Base-by-base conservation (phyloP, 2,888 invertebrate genomes). In the Petrolisthes cinctipes region DNA sequence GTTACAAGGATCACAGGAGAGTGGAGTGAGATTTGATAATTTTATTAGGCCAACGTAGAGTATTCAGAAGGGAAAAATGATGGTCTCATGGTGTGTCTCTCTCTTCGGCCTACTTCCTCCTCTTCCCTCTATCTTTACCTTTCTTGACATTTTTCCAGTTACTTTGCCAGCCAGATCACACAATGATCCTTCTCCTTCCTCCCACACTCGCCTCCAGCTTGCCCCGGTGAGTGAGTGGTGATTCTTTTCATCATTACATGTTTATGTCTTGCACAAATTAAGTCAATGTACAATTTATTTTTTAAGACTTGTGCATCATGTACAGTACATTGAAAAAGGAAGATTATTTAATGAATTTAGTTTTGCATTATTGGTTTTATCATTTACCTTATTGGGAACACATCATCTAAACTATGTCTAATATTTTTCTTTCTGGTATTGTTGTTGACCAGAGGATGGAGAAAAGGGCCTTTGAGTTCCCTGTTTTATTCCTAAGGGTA, bases 301-400 rank as follows among this genome's bases (percentile, higher is more conserved):
- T 79, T 53, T 86, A 54, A 86, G 75, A 78, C 37, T 76, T 82
- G 82, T 86, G 76, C 82, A 82, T 86, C 76, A 76, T 86, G 86
- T 86, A 82, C 54, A 82, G 51, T 82, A 86, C 37, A 37, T 37
- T 37, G 37, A 37, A 37, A 37, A 78, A 75, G 76, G 78, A 81
- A 86, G 68, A 82, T 82, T 86, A 86, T 86, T 86, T 86, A 82
- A 86, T 86, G 79, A 86, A 86, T 86, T 85, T 86, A 86, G 82
- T 86, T 86, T 86, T 86, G 86, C 86, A 86, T 86, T 82, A 86
- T 9, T 54, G 20, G 57, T 23, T n/a, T 76, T 73, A 82, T 82
- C 82, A n/a, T 5, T 76, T 75, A n/a, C 20, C 82, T 71, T 6
- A n/a, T n/a, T 17, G 37, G n/a, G n/a, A 79, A n/a, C n/a, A 5